These are phyloP conservation scores for zebrafish (Danio rerio) DNA, from an alignment of 2,113 vertebrate species.

Conservation along the genomic window DNA sequence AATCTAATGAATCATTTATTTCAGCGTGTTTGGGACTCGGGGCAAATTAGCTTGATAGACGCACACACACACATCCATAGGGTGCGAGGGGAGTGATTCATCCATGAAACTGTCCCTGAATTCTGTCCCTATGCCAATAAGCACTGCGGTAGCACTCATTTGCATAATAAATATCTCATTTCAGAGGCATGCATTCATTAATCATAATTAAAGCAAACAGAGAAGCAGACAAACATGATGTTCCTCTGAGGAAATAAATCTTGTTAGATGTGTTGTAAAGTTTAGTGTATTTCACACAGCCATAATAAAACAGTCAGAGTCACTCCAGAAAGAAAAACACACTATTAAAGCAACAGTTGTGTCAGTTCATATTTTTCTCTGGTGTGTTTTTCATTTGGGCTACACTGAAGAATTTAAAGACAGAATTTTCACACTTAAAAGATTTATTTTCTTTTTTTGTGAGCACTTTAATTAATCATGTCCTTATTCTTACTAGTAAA, in stretches of 20 bases:
- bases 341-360: too few species aligned
- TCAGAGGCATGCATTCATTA: not conserved
- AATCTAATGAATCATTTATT: too few species aligned
- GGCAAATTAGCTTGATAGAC: constrained; percentile 66
- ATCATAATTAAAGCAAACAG: constrained; percentile 10
- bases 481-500: too few species aligned
- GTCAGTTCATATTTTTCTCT: too few species aligned
- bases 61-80: constrained; percentile 49
- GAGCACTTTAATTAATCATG: too few species aligned
- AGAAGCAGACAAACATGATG: not conserved
- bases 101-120: constrained; percentile 56
- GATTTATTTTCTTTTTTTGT: too few species aligned
- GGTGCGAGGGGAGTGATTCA: constrained; percentile 66
- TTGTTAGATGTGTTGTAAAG: constrained; percentile 8
- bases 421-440: too few species aligned
- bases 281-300: not conserved
- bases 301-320: not conserved
- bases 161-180: constrained; percentile 64
- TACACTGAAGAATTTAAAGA: too few species aligned
- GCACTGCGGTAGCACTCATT: constrained; percentile 58
- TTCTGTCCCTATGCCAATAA: constrained; percentile 70
- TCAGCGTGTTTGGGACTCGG: constrained; percentile 6
- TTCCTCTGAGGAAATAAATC: not conserved
- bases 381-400: too few species aligned
- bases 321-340: too few species aligned